A percentile compares a stretch with the other conserved stretches of the same genome.
Evolutionary conservation across 2,113 vertebrate genomes (phyloP).

Genomic region (Gymnocephalus cernua): DNA sequence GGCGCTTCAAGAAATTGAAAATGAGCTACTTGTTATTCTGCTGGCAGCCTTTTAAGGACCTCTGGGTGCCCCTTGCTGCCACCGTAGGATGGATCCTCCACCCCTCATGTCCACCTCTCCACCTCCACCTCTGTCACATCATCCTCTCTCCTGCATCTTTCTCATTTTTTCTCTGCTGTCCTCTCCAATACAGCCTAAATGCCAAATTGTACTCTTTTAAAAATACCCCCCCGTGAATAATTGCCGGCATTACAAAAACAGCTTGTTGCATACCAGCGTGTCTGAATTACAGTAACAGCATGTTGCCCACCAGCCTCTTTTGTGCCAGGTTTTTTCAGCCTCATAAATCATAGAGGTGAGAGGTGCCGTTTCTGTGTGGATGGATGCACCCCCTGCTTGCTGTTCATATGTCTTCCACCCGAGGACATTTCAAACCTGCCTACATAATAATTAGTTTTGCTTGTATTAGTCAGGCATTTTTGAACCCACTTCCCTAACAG

Average conservation of each 20-base stretch:
- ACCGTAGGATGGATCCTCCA: slow-evolving; percentile 56
- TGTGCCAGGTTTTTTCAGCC: slow-evolving; percentile 46
- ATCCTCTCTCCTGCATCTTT: slow-evolving; percentile 40
- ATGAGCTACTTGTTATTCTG: slow-evolving; percentile 71
- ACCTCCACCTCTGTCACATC: slow-evolving; percentile 55
- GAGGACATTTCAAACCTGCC: slow-evolving; percentile 57
- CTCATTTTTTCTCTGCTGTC: slow-evolving; percentile 39
- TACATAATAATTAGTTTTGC: slow-evolving; percentile 66
- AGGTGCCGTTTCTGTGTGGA: slow-evolving; percentile 51
- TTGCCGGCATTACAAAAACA: slow-evolving; percentile 66
- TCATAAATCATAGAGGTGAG: slow-evolving; percentile 73
- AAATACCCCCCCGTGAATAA: slow-evolving; percentile 64
- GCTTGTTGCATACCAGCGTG: slow-evolving; percentile 64
- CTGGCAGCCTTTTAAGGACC: slow-evolving; percentile 57
- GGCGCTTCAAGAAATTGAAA: slow-evolving; percentile 61
- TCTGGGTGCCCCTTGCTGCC: slow-evolving; percentile 65
- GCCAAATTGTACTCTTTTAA: slow-evolving; percentile 58
- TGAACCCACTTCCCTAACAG: slow-evolving; percentile 7
- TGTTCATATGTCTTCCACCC: slow-evolving; percentile 58
- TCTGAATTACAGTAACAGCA: slow-evolving; percentile 68
- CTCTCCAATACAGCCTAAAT: slow-evolving; percentile 49
- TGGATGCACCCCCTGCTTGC: slow-evolving; percentile 53
- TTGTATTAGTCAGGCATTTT: slow-evolving; percentile 51
- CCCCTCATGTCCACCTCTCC: slow-evolving; percentile 47
- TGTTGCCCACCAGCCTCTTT: slow-evolving; percentile 63